Conservation (phyloP, 37 sponge, comb jelly and placozoan species). For the Beroe ovata region DNA sequence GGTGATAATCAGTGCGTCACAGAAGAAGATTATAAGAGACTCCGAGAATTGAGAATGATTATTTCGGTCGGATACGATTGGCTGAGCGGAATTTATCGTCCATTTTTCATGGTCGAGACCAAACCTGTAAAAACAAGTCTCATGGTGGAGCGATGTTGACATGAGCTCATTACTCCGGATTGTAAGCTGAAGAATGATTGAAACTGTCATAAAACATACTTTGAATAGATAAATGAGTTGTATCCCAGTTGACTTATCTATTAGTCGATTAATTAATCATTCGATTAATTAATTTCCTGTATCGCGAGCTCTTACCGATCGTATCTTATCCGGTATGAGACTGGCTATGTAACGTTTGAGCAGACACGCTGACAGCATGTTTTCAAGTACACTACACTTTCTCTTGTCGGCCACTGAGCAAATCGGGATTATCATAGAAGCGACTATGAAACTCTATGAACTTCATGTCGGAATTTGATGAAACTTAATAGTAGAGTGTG, state of each 20-base stretch:
- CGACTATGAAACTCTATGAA: background rate
- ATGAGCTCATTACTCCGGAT: constrained; percentile 56
- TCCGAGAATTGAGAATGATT: no score
- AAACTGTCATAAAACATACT: no score
- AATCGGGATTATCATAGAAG: no score
- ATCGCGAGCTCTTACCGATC: constrained; percentile 21
- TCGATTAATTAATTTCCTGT: no score
- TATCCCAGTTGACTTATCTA: no score
- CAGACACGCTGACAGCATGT: constrained; percentile 32
- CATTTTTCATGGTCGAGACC: no score
- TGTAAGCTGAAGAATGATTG: constrained; percentile 22
- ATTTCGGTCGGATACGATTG: no score
- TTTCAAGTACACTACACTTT: constrained; percentile 7
- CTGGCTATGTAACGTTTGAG: constrained; percentile 56
- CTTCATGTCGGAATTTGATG: background rate
- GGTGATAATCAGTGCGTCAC: no score
- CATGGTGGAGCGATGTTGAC: constrained; percentile 28
- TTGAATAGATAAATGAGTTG: no score
- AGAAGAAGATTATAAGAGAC: no score
- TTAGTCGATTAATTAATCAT: no score
- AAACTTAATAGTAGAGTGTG: background rate
- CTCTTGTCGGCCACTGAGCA: constrained; percentile 6
- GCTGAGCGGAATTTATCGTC: no score
- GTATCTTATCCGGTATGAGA: constrained; percentile 1
- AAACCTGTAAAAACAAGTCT: constrained; percentile 57